Evolutionary conservation across 2,888 invertebrate genomes (phyloP).

Genomic region (Xylota segnis): DNA sequence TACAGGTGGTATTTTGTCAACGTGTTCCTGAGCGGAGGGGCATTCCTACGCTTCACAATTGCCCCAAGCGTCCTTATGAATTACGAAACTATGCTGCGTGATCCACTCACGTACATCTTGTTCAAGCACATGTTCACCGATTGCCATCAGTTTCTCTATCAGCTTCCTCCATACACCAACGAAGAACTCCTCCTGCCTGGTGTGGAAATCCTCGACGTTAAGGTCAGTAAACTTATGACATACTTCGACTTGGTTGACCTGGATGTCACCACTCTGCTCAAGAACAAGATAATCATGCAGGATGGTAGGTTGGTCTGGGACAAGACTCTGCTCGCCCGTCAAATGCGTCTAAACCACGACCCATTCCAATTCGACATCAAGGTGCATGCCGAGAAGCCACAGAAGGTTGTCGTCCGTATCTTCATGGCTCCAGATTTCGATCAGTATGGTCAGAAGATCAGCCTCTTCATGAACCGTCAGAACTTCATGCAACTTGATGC

Average conservation of each 20-base stretch:
- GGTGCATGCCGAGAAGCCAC: constrained; percentile 86
- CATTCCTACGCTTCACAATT: constrained; percentile 78
- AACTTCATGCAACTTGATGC: constrained; percentile 88
- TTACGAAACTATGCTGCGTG: constrained; percentile 88
- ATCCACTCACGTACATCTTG: constrained; percentile 90
- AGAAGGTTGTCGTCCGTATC: constrained; percentile 87
- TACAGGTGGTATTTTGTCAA: constrained; percentile 80
- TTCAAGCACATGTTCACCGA: constrained; percentile 87
- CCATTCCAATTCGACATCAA: constrained; percentile 87
- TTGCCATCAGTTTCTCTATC: constrained; percentile 87
- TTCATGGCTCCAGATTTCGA: constrained; percentile 90
- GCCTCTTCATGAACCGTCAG: constrained; percentile 86
- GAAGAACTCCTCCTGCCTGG: constrained; percentile 88
- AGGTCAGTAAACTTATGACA: constrained; percentile 88
- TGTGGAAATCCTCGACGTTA: constrained; percentile 87
- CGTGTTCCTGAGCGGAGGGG: constrained; percentile 79
- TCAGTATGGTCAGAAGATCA: constrained; percentile 86
- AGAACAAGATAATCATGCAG: constrained; percentile 85
- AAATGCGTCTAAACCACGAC: constrained; percentile 88
- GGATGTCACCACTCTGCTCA: constrained; percentile 87
- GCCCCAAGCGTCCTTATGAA: constrained; percentile 88
- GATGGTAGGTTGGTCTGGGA: constrained; percentile 82
- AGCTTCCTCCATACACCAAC: constrained; percentile 87
- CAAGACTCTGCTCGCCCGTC: constrained; percentile 85
- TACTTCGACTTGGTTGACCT: constrained; percentile 89